Evolutionary conservation across 1,140 invertebrate genomes (phyloP), one percentile per base, ranked within the genome.

Genomic region (Hypsibius dujardini): DNA sequence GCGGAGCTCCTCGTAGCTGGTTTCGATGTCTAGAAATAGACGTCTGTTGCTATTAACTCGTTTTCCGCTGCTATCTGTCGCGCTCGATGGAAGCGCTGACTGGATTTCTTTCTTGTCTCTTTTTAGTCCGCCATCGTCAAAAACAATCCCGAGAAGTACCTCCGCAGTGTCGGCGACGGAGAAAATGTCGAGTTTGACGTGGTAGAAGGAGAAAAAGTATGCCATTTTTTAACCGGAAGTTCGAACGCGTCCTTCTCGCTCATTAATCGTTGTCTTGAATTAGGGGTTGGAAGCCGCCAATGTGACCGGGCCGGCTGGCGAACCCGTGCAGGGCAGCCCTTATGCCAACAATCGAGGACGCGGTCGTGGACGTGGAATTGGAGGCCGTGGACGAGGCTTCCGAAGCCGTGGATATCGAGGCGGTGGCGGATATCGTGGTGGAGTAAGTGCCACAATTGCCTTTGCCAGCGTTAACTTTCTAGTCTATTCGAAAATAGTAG

Each of bases 141-240:
- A 81, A 98, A 98, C 84, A 85, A 97, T 81, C 95, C 95, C 71
- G 90, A 90, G 76, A 98, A 98, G 84, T 90, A 90, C 77, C 90
- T 98, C 75, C 87, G 94, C 77, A 95, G 92, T 81, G 93, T 98
- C 72, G 95, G 95, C 75, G 95, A 98, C 83, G 95, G 94, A 69
- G 95, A 98, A 84, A 86, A 89, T 72, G 95, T 98, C 73, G 93
- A 98, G 81, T 98, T 99, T 83, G 95, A 96, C 82, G 94, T 99
- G 72, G 95, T 98, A 72, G 91, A 95, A 77, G 95, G 95, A 71
- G 92, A 96, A 80, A 98, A 98, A 76, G 78, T 79, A 62, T 75
- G 50, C 74, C 46, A 76, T 78, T 72, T 45, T n/a, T n/a, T n/a
- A n/a, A n/a, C n/a, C n/a, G n/a, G n/a, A n/a, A n/a, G n/a, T n/a